These are phyloP conservation scores for Channallabes apus DNA, from an alignment of 2,797 vertebrate genomes.

Conservation along the genomic window DNA sequence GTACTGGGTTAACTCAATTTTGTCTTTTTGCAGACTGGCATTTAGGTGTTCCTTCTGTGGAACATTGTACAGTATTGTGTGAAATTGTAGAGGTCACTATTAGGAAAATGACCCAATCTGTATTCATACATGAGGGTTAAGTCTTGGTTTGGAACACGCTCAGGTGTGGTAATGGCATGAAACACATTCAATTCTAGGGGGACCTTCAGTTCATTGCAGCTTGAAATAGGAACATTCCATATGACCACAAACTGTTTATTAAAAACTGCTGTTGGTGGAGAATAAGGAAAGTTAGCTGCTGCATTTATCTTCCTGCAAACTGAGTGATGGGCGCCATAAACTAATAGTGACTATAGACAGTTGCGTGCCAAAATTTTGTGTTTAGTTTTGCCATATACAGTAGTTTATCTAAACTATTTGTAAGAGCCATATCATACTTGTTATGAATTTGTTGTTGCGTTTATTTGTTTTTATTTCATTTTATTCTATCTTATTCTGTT, in stretches of 20 bases:
- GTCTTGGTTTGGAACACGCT: constrained; percentile 69
- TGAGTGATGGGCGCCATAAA: neutral
- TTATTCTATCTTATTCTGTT: too few relatives aligned
- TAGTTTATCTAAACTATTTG: too few relatives aligned
- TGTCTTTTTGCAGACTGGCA: constrained; percentile 73
- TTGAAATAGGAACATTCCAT: constrained; percentile 83
- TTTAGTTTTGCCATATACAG: too few relatives aligned
- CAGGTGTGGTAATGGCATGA: constrained; percentile 74
- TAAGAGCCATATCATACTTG: too few relatives aligned
- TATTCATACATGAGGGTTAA: constrained; percentile 83
- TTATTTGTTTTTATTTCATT: too few relatives aligned
- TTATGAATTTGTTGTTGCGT: too few relatives aligned
- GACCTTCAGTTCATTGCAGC: constrained; percentile 68
- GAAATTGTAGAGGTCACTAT: constrained; percentile 65
- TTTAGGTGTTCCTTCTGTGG: constrained; percentile 75
- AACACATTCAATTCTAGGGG: constrained; percentile 75
- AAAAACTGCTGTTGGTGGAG: constrained; percentile 62
- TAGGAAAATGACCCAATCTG: constrained; percentile 83
- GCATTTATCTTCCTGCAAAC: neutral
- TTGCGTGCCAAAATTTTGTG: too few relatives aligned
- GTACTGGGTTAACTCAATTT: constrained; percentile 70
- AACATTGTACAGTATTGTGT: constrained; percentile 68
- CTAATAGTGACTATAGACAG: neutral
- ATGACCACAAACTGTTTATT: constrained; percentile 74
- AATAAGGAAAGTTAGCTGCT: constrained; percentile 32